Evolutionary conservation across 2,113 vertebrate genomes (phyloP).

Genomic region (Ardeotis arabs): DNA sequence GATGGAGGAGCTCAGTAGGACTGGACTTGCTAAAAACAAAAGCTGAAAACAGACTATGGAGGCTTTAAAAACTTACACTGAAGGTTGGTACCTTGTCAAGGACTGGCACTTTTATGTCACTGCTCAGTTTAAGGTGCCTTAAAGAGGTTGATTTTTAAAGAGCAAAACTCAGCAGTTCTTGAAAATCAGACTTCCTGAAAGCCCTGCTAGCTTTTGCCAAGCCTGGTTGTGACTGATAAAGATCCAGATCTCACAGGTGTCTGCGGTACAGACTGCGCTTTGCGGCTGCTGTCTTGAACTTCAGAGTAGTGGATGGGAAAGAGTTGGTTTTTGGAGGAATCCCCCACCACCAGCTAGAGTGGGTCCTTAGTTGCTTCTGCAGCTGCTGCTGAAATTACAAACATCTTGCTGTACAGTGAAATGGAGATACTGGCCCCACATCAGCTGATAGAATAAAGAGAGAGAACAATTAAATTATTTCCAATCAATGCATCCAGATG

Average conservation of each 20-base stretch:
- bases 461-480: background rate
- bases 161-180: background rate
- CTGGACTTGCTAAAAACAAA: background rate
- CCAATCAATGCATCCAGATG: background rate
- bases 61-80: background rate
- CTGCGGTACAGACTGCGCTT: accelerated
- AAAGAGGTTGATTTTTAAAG: background rate
- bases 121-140: background rate
- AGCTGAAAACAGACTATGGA: background rate
- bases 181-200: background rate
- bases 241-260: background rate
- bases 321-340: background rate
- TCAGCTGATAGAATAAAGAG: background rate
- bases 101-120: background rate
- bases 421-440: background rate
- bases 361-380: background rate
- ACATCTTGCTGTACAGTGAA: background rate
- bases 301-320: background rate
- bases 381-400: background rate
- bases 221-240: background rate
- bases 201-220: background rate
- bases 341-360: background rate
- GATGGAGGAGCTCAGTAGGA: background rate
- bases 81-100: background rate
- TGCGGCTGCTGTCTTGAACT: background rate